phyloP scores from a whole-genome alignment of 2,797 vertebrate species.

The Ciconia nigra region DNA sequence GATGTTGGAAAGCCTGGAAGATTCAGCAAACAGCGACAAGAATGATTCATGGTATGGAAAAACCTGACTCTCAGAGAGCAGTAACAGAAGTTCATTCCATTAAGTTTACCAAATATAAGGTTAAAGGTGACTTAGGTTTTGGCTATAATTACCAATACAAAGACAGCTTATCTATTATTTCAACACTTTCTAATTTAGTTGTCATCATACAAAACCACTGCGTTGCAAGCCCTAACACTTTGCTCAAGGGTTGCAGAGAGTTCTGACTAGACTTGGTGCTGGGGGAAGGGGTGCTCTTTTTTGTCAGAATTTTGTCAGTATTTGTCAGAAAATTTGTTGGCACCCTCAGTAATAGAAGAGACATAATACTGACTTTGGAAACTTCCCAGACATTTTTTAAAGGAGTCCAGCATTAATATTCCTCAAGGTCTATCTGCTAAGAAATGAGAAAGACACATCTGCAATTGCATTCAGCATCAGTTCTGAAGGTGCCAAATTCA shows the following conservation, averaged over 20 bases:
- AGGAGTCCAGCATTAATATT: not conserved
- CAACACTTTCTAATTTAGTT: not conserved
- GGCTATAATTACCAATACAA: not conserved
- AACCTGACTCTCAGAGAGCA: not conserved
- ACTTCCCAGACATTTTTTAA: not conserved
- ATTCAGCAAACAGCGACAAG: not conserved
- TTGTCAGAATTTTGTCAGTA: too few relatives aligned
- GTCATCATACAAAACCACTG: not conserved
- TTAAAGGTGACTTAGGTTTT: not conserved
- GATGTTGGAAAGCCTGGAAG: not conserved
- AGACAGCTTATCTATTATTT: not conserved
- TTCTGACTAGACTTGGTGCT: not conserved
- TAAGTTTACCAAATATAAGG: not conserved
- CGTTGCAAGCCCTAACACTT: not conserved
- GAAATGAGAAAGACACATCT: not conserved
- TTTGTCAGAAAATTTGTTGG: not conserved
- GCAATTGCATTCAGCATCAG: not conserved
- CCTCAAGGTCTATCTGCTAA: not conserved
- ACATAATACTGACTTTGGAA: not conserved
- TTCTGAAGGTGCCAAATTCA: not conserved
- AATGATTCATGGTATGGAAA: not conserved
- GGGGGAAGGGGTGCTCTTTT: not conserved
- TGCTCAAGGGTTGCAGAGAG: not conserved
- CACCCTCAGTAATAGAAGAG: not conserved
- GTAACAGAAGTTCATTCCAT: not conserved